A percentile compares a stretch with the other conserved stretches of the same genome.
Conservation (phyloP, 2,888 invertebrate species). For the Cremastobaeus sp. region DNA sequence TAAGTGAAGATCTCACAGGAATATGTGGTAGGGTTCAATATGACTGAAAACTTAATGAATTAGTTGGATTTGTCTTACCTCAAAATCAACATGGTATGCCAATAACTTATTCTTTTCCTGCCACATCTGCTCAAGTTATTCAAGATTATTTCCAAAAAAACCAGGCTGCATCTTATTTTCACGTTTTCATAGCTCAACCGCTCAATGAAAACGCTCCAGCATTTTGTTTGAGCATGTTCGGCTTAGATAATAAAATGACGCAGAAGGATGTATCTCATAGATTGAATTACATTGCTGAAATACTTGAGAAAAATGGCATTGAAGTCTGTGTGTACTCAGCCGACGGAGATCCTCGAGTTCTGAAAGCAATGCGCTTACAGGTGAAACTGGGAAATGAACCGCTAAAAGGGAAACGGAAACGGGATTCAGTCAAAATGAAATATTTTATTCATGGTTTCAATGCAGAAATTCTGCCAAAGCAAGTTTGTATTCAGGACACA, state of each 20-base stretch:
- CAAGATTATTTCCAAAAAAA: conserved; percentile 54
- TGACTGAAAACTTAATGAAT: conserved; percentile 56
- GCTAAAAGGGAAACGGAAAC: neutral
- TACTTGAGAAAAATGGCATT: conserved; percentile 53
- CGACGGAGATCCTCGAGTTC: conserved; percentile 64
- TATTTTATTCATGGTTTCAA: conserved; percentile 6
- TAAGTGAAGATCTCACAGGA: neutral
- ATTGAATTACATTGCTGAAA: conserved; percentile 58
- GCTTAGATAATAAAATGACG: conserved; percentile 65
- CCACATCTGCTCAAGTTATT: conserved; percentile 56
- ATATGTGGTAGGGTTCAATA: conserved; percentile 42
- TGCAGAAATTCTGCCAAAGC: conserved; percentile 13
- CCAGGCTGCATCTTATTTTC: conserved; percentile 51
- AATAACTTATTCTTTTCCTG: conserved; percentile 51
- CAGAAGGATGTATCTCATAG: conserved; percentile 55
- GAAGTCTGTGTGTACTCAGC: conserved; percentile 61
- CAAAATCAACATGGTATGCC: conserved; percentile 57
- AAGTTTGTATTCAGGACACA: neutral
- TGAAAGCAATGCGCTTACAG: conserved; percentile 64
- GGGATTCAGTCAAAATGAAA: neutral
- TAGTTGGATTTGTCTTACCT: conserved; percentile 65
- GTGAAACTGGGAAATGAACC: conserved; percentile 24
- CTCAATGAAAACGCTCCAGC: conserved; percentile 54
- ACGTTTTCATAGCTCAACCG: conserved; percentile 63
- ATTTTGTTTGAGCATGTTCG: conserved; percentile 64